Conservation (phyloP, 2,797 vertebrate genomes). For the Ptychobarbus kaznakovi region DNA sequence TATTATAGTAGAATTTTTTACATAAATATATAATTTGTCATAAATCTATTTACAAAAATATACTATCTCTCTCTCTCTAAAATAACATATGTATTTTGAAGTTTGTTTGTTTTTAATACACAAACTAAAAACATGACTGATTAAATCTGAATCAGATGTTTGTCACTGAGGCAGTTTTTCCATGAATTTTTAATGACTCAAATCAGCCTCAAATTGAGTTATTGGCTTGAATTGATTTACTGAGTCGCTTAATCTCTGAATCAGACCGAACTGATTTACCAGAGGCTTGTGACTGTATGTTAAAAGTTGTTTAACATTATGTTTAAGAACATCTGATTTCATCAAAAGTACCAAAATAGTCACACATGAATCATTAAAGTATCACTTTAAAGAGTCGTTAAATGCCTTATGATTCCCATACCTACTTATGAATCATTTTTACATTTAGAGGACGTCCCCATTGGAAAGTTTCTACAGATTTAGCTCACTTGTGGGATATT, state of each 20-base stretch:
- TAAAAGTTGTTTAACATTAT: neutral
- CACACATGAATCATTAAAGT: neutral
- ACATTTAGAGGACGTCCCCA: neutral
- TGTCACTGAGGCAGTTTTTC: neutral
- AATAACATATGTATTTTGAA: neutral
- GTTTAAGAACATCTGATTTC: neutral
- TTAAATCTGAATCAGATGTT: neutral
- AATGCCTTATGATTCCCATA: neutral
- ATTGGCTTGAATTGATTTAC: slow-evolving; percentile 5
- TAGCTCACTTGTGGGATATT: neutral
- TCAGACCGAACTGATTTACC: neutral
- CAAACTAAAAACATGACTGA: neutral
- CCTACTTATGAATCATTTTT: neutral
- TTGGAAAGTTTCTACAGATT: neutral
- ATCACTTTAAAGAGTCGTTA: neutral
- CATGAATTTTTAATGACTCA: neutral
- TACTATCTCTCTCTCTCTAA: neutral
- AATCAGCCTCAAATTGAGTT: neutral
- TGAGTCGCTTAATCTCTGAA: neutral
- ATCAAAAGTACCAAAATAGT: neutral
- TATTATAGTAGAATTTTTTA: neutral
- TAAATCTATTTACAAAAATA: neutral
- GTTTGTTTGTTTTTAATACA: neutral
- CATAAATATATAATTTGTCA: neutral
- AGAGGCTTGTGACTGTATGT: neutral